Evolutionary conservation across 2,113 vertebrate species (phyloP), one percentile per base, ranked within the genome.

Genomic region (Prinia subflava): DNA sequence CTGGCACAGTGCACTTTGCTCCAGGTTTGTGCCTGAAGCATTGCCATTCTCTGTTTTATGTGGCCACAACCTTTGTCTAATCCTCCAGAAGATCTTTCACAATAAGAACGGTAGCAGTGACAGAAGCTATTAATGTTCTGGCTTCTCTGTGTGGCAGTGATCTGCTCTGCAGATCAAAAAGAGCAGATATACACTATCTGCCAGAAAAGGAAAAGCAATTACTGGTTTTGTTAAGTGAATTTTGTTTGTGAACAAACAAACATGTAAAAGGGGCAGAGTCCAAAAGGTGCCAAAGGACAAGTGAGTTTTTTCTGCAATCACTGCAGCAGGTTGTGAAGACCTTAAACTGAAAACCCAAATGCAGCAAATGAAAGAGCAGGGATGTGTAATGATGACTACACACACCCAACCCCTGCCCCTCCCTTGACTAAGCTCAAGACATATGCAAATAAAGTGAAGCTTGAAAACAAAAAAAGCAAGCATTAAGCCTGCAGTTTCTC

Each of bases 41-140:
- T 83, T 74, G 86, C 89, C 91, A 86, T 94, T 81, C 89, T 59
- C 73, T 90, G 76, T 89, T 90, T 88, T 76, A 73, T 90, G 83
- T 46, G 74, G 81, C 91, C 81, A 89, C 86, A 95, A 46, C 84
- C 50, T 85, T 87, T 92, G 84, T 76, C 50, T 96, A 95, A 96
- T 92, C 30, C 92, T 91, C 71, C 79, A 87, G 85, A 96, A 95
- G 87, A 88, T 55, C 76, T 88, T 35, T 80, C 13, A 4, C 79
- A 86, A 19, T 33, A 77, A 88, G 83, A 95, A 68, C 31, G 69
- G 83, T 92, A 94, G 75, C 69, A 88, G 79, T 95, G 93, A 93
- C 87, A 95, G 83, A 88, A 89, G 42, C 59, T 88, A 65, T 95
- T 92, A 87, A 63, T 63, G 94, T 91, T 80, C 63, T 41, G 52